These are phyloP conservation scores for Andricus grossulariae DNA, from an alignment of 1,140 invertebrate species.

Conservation along the genomic window DNA sequence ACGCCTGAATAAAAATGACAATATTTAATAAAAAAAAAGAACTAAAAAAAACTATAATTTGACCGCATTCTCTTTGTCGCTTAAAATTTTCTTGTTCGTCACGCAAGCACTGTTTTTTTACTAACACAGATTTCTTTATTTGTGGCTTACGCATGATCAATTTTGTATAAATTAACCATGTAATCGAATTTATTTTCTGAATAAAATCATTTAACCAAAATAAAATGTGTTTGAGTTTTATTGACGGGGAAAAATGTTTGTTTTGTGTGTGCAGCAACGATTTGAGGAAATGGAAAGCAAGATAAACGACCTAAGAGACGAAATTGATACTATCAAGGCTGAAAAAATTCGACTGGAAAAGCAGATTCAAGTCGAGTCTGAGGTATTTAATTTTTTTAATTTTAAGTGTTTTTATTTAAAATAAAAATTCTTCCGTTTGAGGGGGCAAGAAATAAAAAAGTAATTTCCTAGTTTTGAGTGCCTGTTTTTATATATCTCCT, in stretches of 20 bases:
- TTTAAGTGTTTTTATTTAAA: not conserved
- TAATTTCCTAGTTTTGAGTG: no score
- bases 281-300: constrained; percentile 74
- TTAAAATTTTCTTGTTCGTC: no score
- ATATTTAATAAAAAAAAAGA: no score
- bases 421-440: no score
- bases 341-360: constrained; percentile 69
- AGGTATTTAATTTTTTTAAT: constrained; percentile 57
- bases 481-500: no score
- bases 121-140: constrained; percentile 31
- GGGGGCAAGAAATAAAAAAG: no score
- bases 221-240: constrained; percentile 61
- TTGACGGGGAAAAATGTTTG: constrained; percentile 61
- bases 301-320: constrained; percentile 68
- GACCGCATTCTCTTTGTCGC: no score
- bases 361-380: constrained; percentile 67
- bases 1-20: no score
- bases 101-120: constrained; percentile 22
- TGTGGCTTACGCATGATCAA: constrained; percentile 3
- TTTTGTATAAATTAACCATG: constrained; percentile 39
- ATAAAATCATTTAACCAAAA: constrained; percentile 58
- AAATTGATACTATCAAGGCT: constrained; percentile 69
- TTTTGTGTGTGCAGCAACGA: constrained; percentile 69
- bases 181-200: constrained; percentile 42
- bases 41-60: no score